Base-by-base conservation (phyloP, 2,113 vertebrate genomes). In the Noturus placidus region DNA sequence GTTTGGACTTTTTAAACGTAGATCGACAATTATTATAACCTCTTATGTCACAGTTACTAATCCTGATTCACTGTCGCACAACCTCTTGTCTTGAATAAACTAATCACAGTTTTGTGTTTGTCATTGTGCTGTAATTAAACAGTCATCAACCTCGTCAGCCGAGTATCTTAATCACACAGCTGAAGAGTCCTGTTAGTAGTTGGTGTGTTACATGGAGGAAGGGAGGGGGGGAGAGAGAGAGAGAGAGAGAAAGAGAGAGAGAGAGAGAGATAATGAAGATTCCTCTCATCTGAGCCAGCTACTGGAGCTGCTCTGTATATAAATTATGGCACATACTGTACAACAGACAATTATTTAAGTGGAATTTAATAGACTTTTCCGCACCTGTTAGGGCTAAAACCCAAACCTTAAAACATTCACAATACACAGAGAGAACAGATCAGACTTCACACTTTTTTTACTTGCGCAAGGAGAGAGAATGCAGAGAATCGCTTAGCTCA, bases 311-410 rank as follows among this genome's bases (percentile, higher is more conserved):
- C 57, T 25, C 22, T 80, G n/a, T 80, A 46, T 65, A 67, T 86
- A 85, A 85, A 88, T 59, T 56, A 72, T 65, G 52, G n/a, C 38
- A 35, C 30, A 19, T 9, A 5, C 25, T 22, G 56, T 33, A 59
- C 57, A 79, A 74, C 76, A 85, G 82, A 85, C 74, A 80, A 72
- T 88, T 76, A 82, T 85, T 82, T 69, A 81, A 81, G 76, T 76
- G 83, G 50, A 82, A 54, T 82, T 85, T 74, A 74, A 81, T 80
- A 81, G 76, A 42, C 77, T 78, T 79, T 88, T 88, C 82, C 46
- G n/a, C n/a, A n/a, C n/a, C n/a, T n/a, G n/a, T n/a, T n/a, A n/a
- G n/a, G n/a, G n/a, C n/a, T n/a, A n/a, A n/a, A n/a, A n/a, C n/a
- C n/a, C n/a, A n/a, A n/a, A n/a, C n/a, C n/a, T n/a, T n/a, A n/a